Percentiles rank a stretch among this genome's conserved stretches.
Evolutionary conservation across 1,140 invertebrate species (phyloP).

Genomic region (Pseudomyrmex flavicornis): DNA sequence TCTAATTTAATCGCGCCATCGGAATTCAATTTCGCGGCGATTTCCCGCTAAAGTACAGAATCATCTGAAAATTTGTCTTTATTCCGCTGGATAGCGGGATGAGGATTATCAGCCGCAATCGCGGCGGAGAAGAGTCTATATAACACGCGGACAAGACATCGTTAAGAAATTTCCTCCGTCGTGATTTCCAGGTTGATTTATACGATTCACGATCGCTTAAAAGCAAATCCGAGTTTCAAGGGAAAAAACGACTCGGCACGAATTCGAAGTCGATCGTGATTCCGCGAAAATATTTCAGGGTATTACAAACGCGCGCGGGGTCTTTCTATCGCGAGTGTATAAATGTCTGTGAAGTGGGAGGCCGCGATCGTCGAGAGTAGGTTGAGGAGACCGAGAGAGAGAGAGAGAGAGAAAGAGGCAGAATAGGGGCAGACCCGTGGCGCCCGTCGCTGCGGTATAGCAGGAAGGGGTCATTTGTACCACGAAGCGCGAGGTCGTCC

Average conservation of each 20-base stretch:
- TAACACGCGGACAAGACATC: neutral
- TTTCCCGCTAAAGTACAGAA: constrained; percentile 21
- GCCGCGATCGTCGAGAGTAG: neutral
- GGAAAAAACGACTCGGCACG: too few species aligned
- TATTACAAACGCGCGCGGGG: neutral
- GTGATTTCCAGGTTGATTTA: neutral
- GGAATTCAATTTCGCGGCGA: constrained; percentile 41
- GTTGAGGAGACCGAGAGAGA: constrained; percentile 16
- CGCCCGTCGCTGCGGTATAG: constrained; percentile 39
- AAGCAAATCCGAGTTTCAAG: too few species aligned
- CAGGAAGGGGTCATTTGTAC: constrained; percentile 81
- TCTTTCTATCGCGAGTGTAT: neutral
- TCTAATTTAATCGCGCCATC: constrained; percentile 47
- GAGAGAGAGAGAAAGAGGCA: neutral
- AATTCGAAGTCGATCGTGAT: neutral
- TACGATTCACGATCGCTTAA: neutral
- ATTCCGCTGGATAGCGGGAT: neutral
- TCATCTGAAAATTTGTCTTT: constrained; percentile 44
- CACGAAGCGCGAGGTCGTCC: constrained; percentile 82
- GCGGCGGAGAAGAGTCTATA: neutral
- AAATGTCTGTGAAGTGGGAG: neutral
- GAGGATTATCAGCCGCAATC: constrained; percentile 25
- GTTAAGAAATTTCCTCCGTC: constrained; percentile 1
- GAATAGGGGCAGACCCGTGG: constrained; percentile 16
- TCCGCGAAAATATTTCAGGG: neutral